These are phyloP conservation scores for Meganola albula DNA, from an alignment of 2,888 invertebrate genomes.

Conservation along the genomic window DNA sequence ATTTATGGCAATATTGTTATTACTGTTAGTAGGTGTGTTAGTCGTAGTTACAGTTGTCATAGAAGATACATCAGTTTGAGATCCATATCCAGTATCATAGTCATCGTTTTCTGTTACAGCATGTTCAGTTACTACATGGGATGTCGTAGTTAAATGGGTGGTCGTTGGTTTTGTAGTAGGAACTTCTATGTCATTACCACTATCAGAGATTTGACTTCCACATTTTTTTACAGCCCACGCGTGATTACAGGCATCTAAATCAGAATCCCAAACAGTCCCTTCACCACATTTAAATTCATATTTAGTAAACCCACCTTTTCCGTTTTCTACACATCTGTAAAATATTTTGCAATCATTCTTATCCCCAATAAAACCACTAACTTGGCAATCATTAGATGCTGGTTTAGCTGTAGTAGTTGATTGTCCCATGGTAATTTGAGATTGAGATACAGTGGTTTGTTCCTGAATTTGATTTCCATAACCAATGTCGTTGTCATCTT, in stretches of 20 bases:
- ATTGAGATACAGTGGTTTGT: conserved; percentile 11
- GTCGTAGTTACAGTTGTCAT: conserved; percentile 17
- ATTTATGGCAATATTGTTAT: conserved; percentile 11
- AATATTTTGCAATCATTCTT: conserved; percentile 79
- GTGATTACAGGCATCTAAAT: conserved; percentile 77
- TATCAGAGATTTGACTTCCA: conserved; percentile 23
- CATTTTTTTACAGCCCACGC: conserved; percentile 67
- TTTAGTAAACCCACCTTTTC: conserved; percentile 75
- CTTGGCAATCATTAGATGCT: conserved; percentile 41
- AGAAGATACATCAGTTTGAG: conserved; percentile 14
- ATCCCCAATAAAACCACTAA: conserved; percentile 78
- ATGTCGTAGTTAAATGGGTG: conserved; percentile 14
- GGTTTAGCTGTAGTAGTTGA: conserved; percentile 15
- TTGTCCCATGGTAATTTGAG: conserved; percentile 4
- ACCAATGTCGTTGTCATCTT: conserved; percentile 28
- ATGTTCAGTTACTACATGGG: conserved; percentile 22
- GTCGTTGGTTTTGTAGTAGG: conserved; percentile 17
- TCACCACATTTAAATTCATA: conserved; percentile 82
- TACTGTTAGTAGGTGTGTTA: conserved; percentile 11
- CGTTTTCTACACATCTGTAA: conserved; percentile 81
- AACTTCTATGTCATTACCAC: conserved; percentile 18
- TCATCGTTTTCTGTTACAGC: conserved; percentile 21
- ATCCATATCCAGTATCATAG: conserved; percentile 34
- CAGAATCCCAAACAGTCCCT: conserved; percentile 81
- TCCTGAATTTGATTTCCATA: conserved; percentile 30